Evolutionary conservation across 2,113 vertebrate genomes (phyloP).

Genomic region (Opisthocomus hoazin): DNA sequence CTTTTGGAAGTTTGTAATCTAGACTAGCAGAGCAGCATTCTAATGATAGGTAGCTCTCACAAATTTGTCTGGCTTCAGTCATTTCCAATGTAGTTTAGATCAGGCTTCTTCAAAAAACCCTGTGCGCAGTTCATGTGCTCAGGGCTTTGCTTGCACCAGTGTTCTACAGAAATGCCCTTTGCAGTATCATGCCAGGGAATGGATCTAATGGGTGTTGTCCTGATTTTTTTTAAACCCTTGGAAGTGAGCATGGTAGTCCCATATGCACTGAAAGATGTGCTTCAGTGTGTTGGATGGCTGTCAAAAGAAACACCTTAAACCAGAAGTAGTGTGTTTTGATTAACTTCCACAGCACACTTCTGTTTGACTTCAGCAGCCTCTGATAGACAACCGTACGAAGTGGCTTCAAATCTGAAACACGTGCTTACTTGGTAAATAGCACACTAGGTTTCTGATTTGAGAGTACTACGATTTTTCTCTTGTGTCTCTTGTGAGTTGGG

Average conservation of each 20-base stretch:
- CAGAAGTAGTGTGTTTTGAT: background rate
- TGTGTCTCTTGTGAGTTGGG: background rate
- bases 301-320: background rate
- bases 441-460: background rate
- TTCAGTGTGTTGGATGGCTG: background rate
- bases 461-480: background rate
- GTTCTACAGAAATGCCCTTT: background rate
- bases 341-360: background rate
- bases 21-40: background rate
- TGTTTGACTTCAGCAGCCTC: background rate
- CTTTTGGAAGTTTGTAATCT: background rate
- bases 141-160: background rate
- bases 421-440: background rate
- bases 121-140: rapidly evolving
- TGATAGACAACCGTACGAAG: background rate
- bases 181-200: background rate
- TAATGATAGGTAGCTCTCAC: background rate
- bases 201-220: background rate
- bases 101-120: background rate
- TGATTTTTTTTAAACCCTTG: background rate
- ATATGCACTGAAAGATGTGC: background rate
- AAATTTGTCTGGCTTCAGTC: background rate
- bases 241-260: background rate
- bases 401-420: background rate
- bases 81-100: background rate